A percentile compares a stretch with the other conserved stretches of the same genome.
Conservation (phyloP, 2,888 invertebrate genomes). For the Drosophila rubida region DNA sequence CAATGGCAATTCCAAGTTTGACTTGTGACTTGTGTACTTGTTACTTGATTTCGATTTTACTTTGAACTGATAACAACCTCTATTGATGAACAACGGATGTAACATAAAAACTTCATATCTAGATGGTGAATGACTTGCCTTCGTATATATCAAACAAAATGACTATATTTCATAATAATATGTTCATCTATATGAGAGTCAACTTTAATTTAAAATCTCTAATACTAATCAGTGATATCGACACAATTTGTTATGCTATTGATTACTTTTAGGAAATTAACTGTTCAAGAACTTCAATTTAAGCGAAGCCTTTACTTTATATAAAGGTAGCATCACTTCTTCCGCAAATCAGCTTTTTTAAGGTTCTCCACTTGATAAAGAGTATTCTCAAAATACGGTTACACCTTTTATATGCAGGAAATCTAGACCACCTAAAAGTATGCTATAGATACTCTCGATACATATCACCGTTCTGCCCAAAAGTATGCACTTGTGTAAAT, state of each 20-base stretch:
- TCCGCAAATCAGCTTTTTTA: neutral
- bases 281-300: no score
- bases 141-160: neutral
- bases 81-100: constrained; percentile 24
- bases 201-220: neutral
- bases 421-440: constrained; percentile 2
- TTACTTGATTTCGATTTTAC: constrained; percentile 34
- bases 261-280: no score
- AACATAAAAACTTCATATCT: constrained; percentile 10
- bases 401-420: neutral
- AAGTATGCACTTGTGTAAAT: constrained; percentile 10
- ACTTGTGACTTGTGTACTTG: constrained; percentile 19
- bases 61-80: constrained; percentile 39
- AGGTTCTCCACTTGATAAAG: neutral
- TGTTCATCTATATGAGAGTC: neutral
- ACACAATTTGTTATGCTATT: no score
- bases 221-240: no score
- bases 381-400: no score
- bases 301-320: no score
- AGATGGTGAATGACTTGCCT: constrained; percentile 16
- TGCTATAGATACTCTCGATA: neutral
- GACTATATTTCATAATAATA: neutral
- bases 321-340: no score
- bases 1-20: constrained; percentile 26
- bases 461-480: neutral